Conservation (phyloP, 2,113 vertebrate species). For the Poeciliopsis occidentalis region DNA sequence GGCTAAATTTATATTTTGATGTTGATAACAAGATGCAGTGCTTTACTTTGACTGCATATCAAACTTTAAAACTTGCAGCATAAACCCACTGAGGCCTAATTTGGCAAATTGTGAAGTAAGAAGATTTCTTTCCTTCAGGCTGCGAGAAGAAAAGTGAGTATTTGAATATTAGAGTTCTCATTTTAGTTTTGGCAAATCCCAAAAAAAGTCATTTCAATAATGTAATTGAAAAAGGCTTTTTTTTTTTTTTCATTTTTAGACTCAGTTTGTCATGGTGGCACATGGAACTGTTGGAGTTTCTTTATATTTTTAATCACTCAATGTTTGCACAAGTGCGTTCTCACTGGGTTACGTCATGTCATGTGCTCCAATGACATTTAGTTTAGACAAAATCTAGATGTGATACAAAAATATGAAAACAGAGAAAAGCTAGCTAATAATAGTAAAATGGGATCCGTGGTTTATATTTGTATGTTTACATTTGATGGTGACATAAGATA, state of each 20-base stretch:
- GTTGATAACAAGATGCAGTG: not conserved
- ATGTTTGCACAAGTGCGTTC: not conserved
- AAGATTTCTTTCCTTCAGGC: slow-evolving; percentile 9
- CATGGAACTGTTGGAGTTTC: not conserved
- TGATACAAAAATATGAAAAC: not conserved
- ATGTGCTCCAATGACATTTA: too few species aligned
- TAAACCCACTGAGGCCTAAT: slow-evolving; percentile 19
- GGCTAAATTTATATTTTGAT: not conserved
- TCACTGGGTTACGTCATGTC: too few species aligned
- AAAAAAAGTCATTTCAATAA: slow-evolving; percentile 37
- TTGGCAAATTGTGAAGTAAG: slow-evolving; percentile 9
- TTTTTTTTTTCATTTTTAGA: not conserved
- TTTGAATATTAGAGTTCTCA: slow-evolving; percentile 4
- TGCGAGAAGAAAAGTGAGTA: slow-evolving; percentile 6
- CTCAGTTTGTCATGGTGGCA: not conserved
- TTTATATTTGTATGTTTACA: not conserved
- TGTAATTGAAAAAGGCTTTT: slow-evolving; percentile 7
- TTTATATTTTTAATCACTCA: not conserved
- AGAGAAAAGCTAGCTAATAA: not conserved
- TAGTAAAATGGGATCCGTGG: not conserved
- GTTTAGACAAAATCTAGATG: not conserved
- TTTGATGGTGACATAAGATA: not conserved
- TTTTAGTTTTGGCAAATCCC: slow-evolving; percentile 13
- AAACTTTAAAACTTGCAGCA: slow-evolving; percentile 2
- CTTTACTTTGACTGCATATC: slow-evolving; percentile 23